phyloP scores from a whole-genome alignment of 2,797 vertebrate species.

The Platalea minor region DNA sequence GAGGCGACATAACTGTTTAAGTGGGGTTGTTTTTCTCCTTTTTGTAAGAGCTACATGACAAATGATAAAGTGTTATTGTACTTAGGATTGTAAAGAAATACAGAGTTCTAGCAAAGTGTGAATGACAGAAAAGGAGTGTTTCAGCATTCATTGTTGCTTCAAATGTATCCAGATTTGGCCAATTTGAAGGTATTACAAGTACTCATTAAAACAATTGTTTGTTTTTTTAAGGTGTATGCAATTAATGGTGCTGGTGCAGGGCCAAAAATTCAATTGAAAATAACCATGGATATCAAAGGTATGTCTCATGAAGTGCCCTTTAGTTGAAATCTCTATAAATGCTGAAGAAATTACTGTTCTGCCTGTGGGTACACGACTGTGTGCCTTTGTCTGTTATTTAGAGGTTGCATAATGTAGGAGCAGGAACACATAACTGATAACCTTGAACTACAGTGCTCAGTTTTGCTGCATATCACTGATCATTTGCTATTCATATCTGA shows the following conservation, averaged over 20 bases:
- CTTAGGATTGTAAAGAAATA: background rate
- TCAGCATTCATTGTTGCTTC: background rate
- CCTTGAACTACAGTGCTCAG: background rate
- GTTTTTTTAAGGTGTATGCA: conserved; percentile 85
- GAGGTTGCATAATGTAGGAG: fast-evolving
- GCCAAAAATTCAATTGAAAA: conserved; percentile 85
- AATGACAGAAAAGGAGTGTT: background rate
- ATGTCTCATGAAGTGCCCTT: background rate
- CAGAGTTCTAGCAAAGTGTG: background rate
- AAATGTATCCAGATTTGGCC: background rate
- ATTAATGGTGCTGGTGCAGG: conserved; percentile 90
- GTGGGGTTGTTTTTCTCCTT: background rate
- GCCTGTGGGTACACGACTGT: background rate
- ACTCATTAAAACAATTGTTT: background rate
- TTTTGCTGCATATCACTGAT: background rate
- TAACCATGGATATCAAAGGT: conserved; percentile 96
- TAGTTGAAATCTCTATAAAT: background rate
- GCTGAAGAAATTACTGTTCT: background rate
- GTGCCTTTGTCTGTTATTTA: background rate
- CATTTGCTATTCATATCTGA: background rate
- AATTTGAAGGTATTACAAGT: background rate
- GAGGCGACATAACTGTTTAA: background rate
- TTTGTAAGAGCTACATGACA: background rate
- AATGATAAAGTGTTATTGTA: background rate
- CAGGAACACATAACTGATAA: background rate